A percentile compares a stretch with the other conserved stretches of the same genome.
phyloP scores from a whole-genome alignment of 2,797 vertebrate species.

The Labroides dimidiatus region DNA sequence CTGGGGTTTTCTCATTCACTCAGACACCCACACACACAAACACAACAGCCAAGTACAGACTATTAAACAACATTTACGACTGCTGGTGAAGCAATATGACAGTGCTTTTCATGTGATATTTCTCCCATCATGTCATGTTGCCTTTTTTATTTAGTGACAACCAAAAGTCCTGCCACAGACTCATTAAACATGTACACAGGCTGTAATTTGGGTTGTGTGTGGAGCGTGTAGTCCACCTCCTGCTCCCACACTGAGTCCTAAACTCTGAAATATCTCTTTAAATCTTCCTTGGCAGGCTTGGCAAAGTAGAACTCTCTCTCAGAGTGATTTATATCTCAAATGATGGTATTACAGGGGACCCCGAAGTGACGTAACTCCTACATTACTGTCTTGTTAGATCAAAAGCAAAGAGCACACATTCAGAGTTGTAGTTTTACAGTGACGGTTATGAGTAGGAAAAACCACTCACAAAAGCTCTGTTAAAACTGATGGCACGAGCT shows the following conservation, averaged over 20 bases:
- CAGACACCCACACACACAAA: neutral
- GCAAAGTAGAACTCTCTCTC: conserved; percentile 46
- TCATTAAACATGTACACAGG: conserved; percentile 55
- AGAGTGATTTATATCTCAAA: conserved; percentile 61
- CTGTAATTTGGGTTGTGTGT: conserved; percentile 51
- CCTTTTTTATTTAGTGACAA: conserved; percentile 46
- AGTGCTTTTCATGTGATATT: conserved; percentile 66
- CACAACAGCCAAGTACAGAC: conserved; percentile 44
- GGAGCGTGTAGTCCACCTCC: conserved; percentile 43
- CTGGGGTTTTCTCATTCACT: conserved; percentile 61
- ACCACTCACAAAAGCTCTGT: conserved; percentile 58
- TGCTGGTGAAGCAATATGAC: conserved; percentile 52
- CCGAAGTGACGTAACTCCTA: conserved; percentile 37
- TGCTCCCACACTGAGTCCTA: conserved; percentile 26
- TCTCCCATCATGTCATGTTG: conserved; percentile 60
- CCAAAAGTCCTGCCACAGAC: conserved; percentile 46
- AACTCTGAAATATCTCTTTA: conserved; percentile 59
- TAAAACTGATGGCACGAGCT: conserved; percentile 52
- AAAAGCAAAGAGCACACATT: conserved; percentile 51
- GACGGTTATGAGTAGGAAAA: conserved; percentile 48
- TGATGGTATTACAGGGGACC: conserved; percentile 51
- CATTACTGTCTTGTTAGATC: conserved; percentile 51
- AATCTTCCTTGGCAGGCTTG: conserved; percentile 52
- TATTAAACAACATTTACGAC: conserved; percentile 75
- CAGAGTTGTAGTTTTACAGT: conserved; percentile 48